Conservation (phyloP, 1,140 invertebrate genomes). For the Zaprionus kolodkinae region DNA sequence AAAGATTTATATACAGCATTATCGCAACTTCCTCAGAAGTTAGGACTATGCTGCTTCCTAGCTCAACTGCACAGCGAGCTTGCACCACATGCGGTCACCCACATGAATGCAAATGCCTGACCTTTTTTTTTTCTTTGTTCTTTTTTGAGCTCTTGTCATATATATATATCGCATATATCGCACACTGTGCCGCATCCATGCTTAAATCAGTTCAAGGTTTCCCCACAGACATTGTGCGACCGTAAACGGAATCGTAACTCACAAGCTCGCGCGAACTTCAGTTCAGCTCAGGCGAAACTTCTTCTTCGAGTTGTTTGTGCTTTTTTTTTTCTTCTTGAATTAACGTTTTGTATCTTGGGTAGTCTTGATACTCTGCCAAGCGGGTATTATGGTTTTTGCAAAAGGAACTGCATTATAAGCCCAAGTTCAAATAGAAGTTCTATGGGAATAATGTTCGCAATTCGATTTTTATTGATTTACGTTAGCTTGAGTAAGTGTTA, state of each 20-base stretch:
- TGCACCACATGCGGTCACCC: conserved; percentile 46
- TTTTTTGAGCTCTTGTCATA: neutral
- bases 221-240: conserved; percentile 22
- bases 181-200: conserved; percentile 2
- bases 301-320: conserved; percentile 58
- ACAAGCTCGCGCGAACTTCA: conserved; percentile 49
- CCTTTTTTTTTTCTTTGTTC: too few relatives aligned
- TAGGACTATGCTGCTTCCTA: conserved; percentile 9
- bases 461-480: too few relatives aligned
- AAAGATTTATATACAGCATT: conserved; percentile 20
- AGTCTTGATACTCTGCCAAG: neutral
- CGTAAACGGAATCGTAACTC: conserved; percentile 49
- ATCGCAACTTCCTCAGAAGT: conserved; percentile 42
- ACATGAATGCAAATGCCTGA: conserved; percentile 40
- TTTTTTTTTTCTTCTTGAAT: conserved; percentile 64
- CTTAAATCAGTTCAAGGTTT: conserved; percentile 47
- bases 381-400: neutral
- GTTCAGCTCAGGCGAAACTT: conserved; percentile 50
- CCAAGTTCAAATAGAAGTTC: too few relatives aligned
- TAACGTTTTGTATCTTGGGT: conserved; percentile 35
- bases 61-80: neutral
- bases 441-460: too few relatives aligned
- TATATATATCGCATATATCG: neutral
- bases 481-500: too few relatives aligned
- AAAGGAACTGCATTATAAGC: too few relatives aligned